Evolutionary conservation across 2,797 vertebrate genomes (phyloP), one percentile per base, ranked within the genome.

Genomic region (Danio aesculapii): DNA sequence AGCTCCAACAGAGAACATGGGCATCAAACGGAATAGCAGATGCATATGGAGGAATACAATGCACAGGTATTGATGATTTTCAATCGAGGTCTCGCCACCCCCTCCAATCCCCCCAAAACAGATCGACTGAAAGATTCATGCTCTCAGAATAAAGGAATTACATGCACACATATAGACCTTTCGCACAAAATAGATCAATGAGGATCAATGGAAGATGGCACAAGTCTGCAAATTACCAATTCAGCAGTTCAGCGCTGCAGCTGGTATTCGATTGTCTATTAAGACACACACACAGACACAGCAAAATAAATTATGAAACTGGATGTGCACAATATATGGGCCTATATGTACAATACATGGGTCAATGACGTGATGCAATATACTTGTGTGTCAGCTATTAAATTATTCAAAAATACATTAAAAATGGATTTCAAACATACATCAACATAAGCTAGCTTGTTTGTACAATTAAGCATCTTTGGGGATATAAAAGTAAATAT

Each of bases 11-110:
- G 39, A 62, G 77, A 64, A 66, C 86, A 77, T 88, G 58, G 58
- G 88, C 85, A 93, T 93, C 89, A 94, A 95, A 94, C 85, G 82
- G 92, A 93, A 93, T 92, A 84, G 79, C 66, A 89, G 91, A 94
- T 93, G 88, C 88, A 92, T 90, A 93, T 81, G 84, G 87, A 92
- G 86, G 77, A 89, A 91, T 77, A 92, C 92, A 92, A 91, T 92
- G 91, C 88, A 86, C 90, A 83, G 88, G 88, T 93, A 93, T 93
- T 87, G 94, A 93, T 86, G 76, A 82, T 79, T 83, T 84, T 84
- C 71, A 83, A 77, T 59, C 68, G 55, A 74, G 86, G 73, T 71
- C 81, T 79, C 10, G 8, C 53, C 78, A 86, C 73, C 77, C 80
- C 39, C 70, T 62, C 64, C 17, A 55, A 79, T 83, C 77, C 85